A percentile compares a stretch with the other conserved stretches of the same genome.
Evolutionary conservation across 1,140 invertebrate species (phyloP).

Genomic region (Pentalonia nigronervosa): DNA sequence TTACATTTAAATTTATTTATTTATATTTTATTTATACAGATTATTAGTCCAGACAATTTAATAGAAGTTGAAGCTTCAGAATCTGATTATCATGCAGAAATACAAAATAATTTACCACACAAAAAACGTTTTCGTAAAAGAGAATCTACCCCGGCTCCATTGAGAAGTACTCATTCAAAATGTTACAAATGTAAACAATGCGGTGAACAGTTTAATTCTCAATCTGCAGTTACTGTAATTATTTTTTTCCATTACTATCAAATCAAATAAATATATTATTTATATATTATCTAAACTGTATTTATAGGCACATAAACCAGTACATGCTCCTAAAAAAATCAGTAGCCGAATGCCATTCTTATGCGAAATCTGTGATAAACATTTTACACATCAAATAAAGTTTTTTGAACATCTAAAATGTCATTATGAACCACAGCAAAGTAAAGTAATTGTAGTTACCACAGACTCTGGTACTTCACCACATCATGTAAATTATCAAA

Average conservation of each 20-base stretch:
- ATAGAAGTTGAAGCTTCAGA: conserved; percentile 54
- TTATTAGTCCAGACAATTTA: conserved; percentile 50
- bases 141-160: conserved; percentile 62
- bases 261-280: neutral
- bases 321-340: conserved; percentile 57
- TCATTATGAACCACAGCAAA: conserved; percentile 74
- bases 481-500: conserved; percentile 44
- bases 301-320: conserved; percentile 33
- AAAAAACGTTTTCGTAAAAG: conserved; percentile 74
- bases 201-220: conserved; percentile 63
- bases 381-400: conserved; percentile 73
- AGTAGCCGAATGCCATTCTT: conserved; percentile 64
- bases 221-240: conserved; percentile 61
- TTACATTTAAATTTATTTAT: neutral
- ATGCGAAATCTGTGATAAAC: conserved; percentile 74
- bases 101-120: conserved; percentile 71
- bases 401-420: conserved; percentile 83
- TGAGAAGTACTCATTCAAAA: conserved; percentile 61
- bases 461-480: conserved; percentile 53
- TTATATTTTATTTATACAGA: conserved; percentile 13
- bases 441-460: conserved; percentile 54
- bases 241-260: neutral
- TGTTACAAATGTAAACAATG: conserved; percentile 64
- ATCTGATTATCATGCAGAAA: conserved; percentile 52
- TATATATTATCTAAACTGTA: neutral